Evolutionary conservation across 2,797 vertebrate species (phyloP), one percentile per base, ranked within the genome.

Genomic region (Rhynchonycteris naso): DNA sequence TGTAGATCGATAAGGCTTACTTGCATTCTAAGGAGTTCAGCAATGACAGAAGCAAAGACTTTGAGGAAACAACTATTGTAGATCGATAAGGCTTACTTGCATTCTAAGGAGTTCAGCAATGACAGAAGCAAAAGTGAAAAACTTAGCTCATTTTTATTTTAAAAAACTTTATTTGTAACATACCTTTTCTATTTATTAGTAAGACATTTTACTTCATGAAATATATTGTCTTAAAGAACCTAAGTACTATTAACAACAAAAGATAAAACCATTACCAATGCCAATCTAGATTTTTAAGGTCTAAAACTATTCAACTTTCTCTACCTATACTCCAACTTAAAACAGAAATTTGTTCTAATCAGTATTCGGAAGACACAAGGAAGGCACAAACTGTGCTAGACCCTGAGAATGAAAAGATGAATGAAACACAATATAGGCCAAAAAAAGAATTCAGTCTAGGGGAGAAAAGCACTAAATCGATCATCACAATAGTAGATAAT

Each of bases 171-270:
- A 56, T 78, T 35, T 56, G 21, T 78, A 58, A 78, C 33, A 56
- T 12, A 78, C 50, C 75, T 16, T 58, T 58, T 79, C 54, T 79
- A 38, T 54, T 79, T 35, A 76, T 54, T 2, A 61, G 13, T n/a
- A 85, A 88, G 38, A 68, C 18, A 76, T 86, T 86, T 68, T 69
- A 88, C 47, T 88, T 88, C 61, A 93, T 50, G 43, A 87, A 82
- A 21, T 66, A 89, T 7, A 94, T 15, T 61, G 14, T 59, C 50
- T 93, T 93, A 93, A 80, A 96, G 93, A 81, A 56, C 35, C 66
- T 61, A 93, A 86, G 43, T 52, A 66, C 56, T 56, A 91, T 79
- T n/a, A 65, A 30, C n/a, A 83, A 94, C n/a, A 91, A 78, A 90
- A 85, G n/a, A 56, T 26, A 84, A 93, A 79, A 50, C 18, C n/a